Evolutionary conservation across 2,113 vertebrate species (phyloP), one percentile per base, ranked within the genome.

Genomic region (Dipodomys ordii): DNA sequence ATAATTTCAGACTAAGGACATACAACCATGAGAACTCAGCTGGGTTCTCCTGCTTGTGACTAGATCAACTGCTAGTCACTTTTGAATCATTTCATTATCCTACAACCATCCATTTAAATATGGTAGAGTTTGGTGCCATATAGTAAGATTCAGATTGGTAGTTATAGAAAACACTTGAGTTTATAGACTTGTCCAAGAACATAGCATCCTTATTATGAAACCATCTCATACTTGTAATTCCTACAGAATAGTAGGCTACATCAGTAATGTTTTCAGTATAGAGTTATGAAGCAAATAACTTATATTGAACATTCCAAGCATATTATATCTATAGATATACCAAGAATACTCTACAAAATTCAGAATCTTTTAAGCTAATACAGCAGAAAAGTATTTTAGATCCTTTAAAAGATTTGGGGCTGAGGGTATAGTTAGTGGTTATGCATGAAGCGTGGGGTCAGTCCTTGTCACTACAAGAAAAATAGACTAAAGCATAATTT

Each of bases 131-230:
- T 68, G 30, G 32, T 68, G 49, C 5, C 39, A 89, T 88, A 88
- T 90, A 88, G 94, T 65, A 74, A 79, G 46, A 76, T 32, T 79
- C 76, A 94, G 62, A 46, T 81, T 64, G 74, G 20, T 84, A 76
- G 67, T 32, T 74, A 23, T 25, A 90, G 87, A 92, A 92, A 87
- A 65, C 30, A 92, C 82, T 35, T 53, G 60, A 88, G 15, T 80
- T 92, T 53, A 84, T 46, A 44, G 80, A 71, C 20, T 81, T 30
- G 88, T 57, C 18, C 19, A 94, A 78, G 82, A 93, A 85, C 30
- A 68, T 19, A 76, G 30, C 8, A 79, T 72, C 69, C 44, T 30
- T 78, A 65, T 91, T 92, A 90, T 22, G 30, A 90, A 86, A 83
- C 39, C 53, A 78, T 22, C 32, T 85, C 65, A 72, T 30, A 88